Evolutionary conservation across 2,113 vertebrate genomes (phyloP).

Genomic region (Sinocyclocheilus anophthalmus): DNA sequence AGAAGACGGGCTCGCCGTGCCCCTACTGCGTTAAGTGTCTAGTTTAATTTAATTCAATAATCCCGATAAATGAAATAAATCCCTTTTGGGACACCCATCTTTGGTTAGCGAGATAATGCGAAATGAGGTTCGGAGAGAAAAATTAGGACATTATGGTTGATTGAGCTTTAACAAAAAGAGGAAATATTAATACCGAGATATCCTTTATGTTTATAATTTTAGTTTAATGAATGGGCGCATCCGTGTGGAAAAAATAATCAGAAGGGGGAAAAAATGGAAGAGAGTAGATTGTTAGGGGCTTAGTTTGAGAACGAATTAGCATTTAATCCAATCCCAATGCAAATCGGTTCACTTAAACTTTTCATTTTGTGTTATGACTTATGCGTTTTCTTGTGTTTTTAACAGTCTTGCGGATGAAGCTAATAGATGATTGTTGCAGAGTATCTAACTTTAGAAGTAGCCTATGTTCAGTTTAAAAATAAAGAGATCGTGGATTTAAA

Average conservation of each 20-base stretch:
- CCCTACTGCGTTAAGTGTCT: slow-evolving; percentile 78
- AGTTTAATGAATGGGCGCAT: slow-evolving; percentile 82
- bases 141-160: slow-evolving; percentile 85
- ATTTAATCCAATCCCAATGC: slow-evolving; percentile 76
- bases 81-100: slow-evolving; percentile 82
- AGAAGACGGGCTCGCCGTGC: slow-evolving; percentile 60
- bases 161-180: slow-evolving; percentile 84
- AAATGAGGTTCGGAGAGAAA: slow-evolving; percentile 82
- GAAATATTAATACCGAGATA: slow-evolving; percentile 83
- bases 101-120: slow-evolving; percentile 81
- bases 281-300: slow-evolving; percentile 73
- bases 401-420: slow-evolving; percentile 46
- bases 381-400: slow-evolving; percentile 59
- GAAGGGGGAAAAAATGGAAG: slow-evolving; percentile 71
- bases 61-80: slow-evolving; percentile 86
- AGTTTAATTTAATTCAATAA: slow-evolving; percentile 87
- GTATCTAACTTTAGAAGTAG: neutral
- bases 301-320: slow-evolving; percentile 79
- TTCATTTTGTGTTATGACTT: slow-evolving; percentile 77
- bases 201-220: slow-evolving; percentile 86
- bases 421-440: slow-evolving; percentile 49
- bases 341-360: slow-evolving; percentile 81
- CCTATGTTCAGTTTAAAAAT: neutral
- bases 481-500: slow-evolving; percentile 52
- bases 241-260: slow-evolving; percentile 83